Conservation (phyloP, 2,888 invertebrate genomes). For the Synergus japonicus region DNA sequence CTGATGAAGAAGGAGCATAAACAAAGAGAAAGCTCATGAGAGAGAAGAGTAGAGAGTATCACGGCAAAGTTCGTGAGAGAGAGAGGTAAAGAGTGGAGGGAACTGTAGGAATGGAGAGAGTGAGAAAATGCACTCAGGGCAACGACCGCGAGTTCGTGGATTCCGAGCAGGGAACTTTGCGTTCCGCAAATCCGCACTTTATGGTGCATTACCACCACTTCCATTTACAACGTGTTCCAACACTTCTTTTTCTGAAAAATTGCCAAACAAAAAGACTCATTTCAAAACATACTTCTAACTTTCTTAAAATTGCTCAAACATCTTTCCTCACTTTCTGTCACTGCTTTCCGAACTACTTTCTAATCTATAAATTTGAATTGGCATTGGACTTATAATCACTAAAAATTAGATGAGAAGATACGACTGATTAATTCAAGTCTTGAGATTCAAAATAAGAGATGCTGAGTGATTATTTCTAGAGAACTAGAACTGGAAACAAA, state of each 20-base stretch:
- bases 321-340: background rate
- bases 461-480: background rate
- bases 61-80: background rate
- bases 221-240: slow-evolving; percentile 6
- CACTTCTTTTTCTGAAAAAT: background rate
- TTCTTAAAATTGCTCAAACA: background rate
- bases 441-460: too few relatives aligned
- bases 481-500: background rate
- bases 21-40: slow-evolving; percentile 23
- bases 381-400: too few relatives aligned
- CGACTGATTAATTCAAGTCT: too few relatives aligned
- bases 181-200: slow-evolving; percentile 41
- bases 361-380: too few relatives aligned
- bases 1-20: slow-evolving; percentile 53
- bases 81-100: slow-evolving; percentile 37
- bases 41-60: slow-evolving; percentile 3
- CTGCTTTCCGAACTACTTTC: background rate
- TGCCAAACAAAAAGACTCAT: background rate
- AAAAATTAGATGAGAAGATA: too few relatives aligned
- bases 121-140: slow-evolving; percentile 52
- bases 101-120: slow-evolving; percentile 51
- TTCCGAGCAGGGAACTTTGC: slow-evolving; percentile 51
- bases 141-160: slow-evolving; percentile 52
- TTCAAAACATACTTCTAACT: slow-evolving; percentile 16
- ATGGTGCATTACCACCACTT: slow-evolving; percentile 41